Percentiles rank a stretch among this genome's conserved stretches.
phyloP scores from a whole-genome alignment of 2,797 vertebrate species.

The Myotis myotis region DNA sequence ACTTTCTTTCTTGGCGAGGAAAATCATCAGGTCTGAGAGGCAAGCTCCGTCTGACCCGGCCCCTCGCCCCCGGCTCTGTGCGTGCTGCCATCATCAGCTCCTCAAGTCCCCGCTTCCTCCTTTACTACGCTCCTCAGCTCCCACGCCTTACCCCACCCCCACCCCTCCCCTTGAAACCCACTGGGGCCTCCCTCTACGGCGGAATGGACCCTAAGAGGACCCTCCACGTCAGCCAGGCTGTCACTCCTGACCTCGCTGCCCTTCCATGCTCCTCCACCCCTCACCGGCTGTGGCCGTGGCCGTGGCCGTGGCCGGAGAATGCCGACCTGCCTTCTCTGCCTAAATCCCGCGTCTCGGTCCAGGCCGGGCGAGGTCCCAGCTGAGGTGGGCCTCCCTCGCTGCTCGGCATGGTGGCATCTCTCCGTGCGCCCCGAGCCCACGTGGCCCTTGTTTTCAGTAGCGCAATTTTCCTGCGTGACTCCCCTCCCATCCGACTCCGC shows the following conservation, averaged over 20 bases:
- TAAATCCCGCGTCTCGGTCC: accelerated
- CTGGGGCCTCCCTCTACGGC: accelerated
- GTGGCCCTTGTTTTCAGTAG: accelerated
- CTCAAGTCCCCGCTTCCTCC: background rate
- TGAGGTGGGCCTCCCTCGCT: too few species aligned
- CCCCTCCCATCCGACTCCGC: background rate
- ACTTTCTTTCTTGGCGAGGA: background rate
- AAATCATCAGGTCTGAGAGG: background rate
- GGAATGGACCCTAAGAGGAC: accelerated
- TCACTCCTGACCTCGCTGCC: too few species aligned
- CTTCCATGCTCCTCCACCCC: too few species aligned
- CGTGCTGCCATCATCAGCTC: accelerated
- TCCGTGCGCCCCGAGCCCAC: accelerated
- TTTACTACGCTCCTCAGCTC: background rate
- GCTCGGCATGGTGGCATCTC: accelerated
- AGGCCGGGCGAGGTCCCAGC: background rate
- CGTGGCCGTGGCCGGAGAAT: background rate
- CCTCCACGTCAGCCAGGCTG: accelerated
- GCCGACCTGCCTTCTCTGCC: background rate
- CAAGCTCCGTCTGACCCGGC: too few species aligned
- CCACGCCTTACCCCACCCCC: too few species aligned
- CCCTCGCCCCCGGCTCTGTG: background rate
- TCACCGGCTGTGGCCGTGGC: too few species aligned
- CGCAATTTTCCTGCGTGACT: background rate
- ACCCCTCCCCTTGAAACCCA: accelerated